Base-by-base conservation (phyloP, 2,797 vertebrate species). In the Intellagama lesueurii region DNA sequence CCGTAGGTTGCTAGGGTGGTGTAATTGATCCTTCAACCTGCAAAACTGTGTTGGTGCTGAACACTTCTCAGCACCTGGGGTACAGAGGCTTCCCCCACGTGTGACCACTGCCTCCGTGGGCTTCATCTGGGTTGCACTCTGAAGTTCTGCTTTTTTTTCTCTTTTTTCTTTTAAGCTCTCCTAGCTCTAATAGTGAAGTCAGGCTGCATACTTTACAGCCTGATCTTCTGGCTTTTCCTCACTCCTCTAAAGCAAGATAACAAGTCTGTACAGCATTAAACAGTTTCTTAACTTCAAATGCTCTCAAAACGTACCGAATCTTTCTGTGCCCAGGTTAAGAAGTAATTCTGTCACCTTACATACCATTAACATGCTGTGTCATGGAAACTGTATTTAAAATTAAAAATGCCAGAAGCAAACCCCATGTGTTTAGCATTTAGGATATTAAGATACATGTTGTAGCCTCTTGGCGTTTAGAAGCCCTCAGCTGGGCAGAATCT, bases 371-470 rank as follows among this genome's bases (percentile, higher is more conserved):
- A 44, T 69, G 8, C 35, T 81, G 8, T 64, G 68, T n/a, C 26
- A n/a, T 24, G 35, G 28, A 19, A 81, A 75, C n/a, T 28, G 60
- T 30, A 64, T 81, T 47, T 73, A 35, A 81, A 72, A 47, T 64
- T 24, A 1, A 86, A 89, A 90, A 92, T 87, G 88, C 91, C 91
- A 83, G 72, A 86, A 52, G 89, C 89, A 32, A 85, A 89, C 81
- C 90, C 86, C 84, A 14, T 93, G 92, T 16, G 22, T 72, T 87
- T 87, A 79, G 81, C 94, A 94, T 85, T 89, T 91, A 95, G 80
- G 72, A 4, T 8, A 92, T 64, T 64, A 64, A 64, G 60, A 22
- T 64, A 17, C 19, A 64, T 5, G 16, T 64, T 44, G 35, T 30
- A 69, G 60, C 22, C 32, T 28, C 70, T 79, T 64, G 70, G 66